These are phyloP conservation scores for Sebastes hopkinsi DNA, from an alignment of 2,797 vertebrate genomes.

Conservation along the genomic window DNA sequence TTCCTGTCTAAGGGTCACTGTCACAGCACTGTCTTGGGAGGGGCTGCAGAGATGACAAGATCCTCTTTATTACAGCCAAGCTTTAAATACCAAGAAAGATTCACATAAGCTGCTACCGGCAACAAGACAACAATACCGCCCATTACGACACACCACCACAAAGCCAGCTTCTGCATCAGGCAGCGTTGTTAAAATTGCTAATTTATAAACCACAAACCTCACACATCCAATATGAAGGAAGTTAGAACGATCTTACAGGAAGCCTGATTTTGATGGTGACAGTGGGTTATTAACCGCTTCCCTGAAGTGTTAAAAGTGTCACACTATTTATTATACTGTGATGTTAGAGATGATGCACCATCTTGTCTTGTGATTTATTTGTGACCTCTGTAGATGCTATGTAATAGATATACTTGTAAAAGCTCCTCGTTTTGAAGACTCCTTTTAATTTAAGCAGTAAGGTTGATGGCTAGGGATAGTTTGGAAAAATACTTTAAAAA, in stretches of 20 bases:
- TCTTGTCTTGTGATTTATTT: background rate
- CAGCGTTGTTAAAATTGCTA: background rate
- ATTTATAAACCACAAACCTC: conserved; percentile 24
- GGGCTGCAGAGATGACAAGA: conserved; percentile 32
- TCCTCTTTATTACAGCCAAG: conserved; percentile 28
- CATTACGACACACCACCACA: conserved; percentile 2
- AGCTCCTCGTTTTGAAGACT: background rate
- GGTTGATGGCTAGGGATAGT: background rate
- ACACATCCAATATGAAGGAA: background rate
- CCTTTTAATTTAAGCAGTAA: background rate
- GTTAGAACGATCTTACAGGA: background rate
- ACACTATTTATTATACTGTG: background rate
- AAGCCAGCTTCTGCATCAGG: conserved; percentile 8
- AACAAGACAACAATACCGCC: conserved; percentile 6
- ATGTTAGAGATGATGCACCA: background rate
- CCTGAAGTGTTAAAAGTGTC: background rate
- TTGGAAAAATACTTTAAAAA: background rate
- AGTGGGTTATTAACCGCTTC: background rate
- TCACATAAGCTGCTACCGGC: background rate
- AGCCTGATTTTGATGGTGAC: background rate
- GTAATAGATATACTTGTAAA: background rate
- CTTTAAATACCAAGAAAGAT: conserved; percentile 48
- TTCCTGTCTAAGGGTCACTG: conserved; percentile 60
- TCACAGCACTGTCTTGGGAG: conserved; percentile 48
- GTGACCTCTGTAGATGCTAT: background rate